phyloP scores from a whole-genome alignment of 2,113 vertebrate genomes.

The Plectropomus leopardus region DNA sequence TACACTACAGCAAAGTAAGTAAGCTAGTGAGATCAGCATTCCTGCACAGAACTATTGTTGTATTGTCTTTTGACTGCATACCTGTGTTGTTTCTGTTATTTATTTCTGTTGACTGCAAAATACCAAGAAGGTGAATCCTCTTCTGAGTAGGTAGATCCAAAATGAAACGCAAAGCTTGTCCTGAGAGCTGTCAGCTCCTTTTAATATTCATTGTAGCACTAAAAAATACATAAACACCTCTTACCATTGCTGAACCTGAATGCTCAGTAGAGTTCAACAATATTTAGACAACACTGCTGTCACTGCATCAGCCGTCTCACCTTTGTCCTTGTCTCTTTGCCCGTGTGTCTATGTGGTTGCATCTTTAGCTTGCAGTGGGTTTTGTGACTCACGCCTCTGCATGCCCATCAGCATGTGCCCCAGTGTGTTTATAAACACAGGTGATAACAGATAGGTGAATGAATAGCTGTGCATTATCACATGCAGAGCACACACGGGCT shows the following conservation, averaged over 20 bases:
- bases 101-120: conserved; percentile 20
- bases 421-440: conserved; percentile 40
- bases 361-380: not conserved
- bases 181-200: conserved; percentile 31
- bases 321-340: conserved; percentile 36
- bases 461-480: conserved; percentile 42
- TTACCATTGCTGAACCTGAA: conserved; percentile 8
- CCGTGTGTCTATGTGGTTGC: conserved; percentile 1
- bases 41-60: not conserved
- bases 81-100: not conserved
- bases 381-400: conserved; percentile 2
- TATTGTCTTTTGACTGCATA: not conserved
- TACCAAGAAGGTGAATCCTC: conserved; percentile 17
- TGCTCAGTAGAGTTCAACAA: not conserved
- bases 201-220: conserved; percentile 48
- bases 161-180: conserved; percentile 5
- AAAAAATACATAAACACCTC: conserved; percentile 49
- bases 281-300: conserved; percentile 33
- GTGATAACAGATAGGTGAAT: conserved; percentile 45
- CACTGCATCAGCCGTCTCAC: conserved; percentile 38
- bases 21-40: conserved; percentile 7
- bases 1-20: conserved; percentile 83
- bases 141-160: not conserved
- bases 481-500: conserved; percentile 57
- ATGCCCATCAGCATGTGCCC: not conserved